Evolutionary conservation across 2,113 vertebrate genomes (phyloP), one percentile per base, ranked within the genome.

Genomic region (Felis chaus): DNA sequence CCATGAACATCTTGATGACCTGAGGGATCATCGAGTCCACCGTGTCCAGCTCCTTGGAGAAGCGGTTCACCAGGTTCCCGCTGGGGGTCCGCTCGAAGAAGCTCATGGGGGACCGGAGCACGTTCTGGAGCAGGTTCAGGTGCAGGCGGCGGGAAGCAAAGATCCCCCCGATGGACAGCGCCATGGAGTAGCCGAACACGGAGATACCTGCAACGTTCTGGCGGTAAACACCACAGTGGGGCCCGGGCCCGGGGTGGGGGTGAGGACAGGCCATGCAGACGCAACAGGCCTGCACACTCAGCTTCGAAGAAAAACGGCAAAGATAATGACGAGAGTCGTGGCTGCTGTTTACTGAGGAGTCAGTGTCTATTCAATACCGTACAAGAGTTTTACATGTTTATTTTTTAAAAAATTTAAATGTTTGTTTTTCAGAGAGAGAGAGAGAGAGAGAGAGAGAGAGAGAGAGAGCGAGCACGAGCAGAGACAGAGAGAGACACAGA

Each of bases 11-110:
- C 98, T 99, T 99, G 91, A 99, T 99, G 91, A 99, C 99, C 96
- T 98, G 99, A 0, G 99, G 99, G 66, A 99, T 99, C 95, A 99
- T 85, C 0, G 99, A 99, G 98, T 99, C 99, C 29, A 99, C 99
- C 63, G 99, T 99, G 98, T 99, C 99, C 0, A 99, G 99, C 98
- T 99, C 99, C 98, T 99, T 99, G 93, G 99, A 99, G 95, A 99
- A 99, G 79, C 99, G 99, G 97, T 99, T 99, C 78, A 99, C 99
- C 83, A 99, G 98, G 98, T 99, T 99, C 29, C 99, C 99, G 0
- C 99, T 99, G 50, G 99, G 99, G 0, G 99, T 99, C 12, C 99
- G 99, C 95, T 99, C 99, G 14, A 99, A 99, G 97, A 99, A 99
- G 95, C 99, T 99, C 98, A 99, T 99, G 3, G 99, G 99, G 0